These are phyloP conservation scores for Campoletis sonorensis DNA, from an alignment of 1,140 invertebrate genomes.

Conservation along the genomic window DNA sequence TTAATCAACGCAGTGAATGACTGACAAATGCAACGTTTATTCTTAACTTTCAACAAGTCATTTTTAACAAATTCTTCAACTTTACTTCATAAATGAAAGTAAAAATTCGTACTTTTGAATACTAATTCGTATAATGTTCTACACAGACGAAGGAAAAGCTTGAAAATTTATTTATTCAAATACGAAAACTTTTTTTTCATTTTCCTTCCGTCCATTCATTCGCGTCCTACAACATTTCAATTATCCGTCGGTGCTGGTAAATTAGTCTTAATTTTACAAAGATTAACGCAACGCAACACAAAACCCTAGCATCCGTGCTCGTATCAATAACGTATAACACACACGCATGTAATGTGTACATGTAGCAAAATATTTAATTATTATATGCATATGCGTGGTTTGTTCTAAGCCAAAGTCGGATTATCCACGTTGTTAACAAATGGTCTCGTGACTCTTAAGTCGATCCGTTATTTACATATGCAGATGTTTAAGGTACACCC, in stretches of 20 bases:
- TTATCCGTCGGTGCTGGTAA: conserved; percentile 47
- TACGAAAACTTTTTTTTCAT: background rate
- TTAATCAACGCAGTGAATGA: background rate
- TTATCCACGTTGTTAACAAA: conserved; percentile 53
- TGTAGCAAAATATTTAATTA: conserved; percentile 5
- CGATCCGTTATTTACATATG: conserved; percentile 57
- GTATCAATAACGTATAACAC: conserved; percentile 12
- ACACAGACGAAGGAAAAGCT: background rate
- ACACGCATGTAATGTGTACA: background rate
- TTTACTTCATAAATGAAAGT: too few species aligned
- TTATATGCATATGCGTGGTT: conserved; percentile 9
- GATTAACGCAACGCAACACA: conserved; percentile 48
- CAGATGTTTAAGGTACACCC: conserved; percentile 48
- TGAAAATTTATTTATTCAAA: background rate
- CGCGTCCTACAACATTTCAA: conserved; percentile 43
- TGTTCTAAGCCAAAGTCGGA: conserved; percentile 36
- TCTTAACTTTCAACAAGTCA: too few species aligned
- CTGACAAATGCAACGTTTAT: too few species aligned
- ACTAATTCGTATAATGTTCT: too few species aligned
- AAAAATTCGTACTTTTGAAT: too few species aligned
- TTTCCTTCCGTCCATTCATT: conserved; percentile 9
- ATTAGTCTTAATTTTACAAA: conserved; percentile 52
- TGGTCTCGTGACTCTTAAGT: conserved; percentile 54
- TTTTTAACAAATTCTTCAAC: too few species aligned
- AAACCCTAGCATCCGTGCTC: conserved; percentile 28